Conservation (phyloP, 2,888 invertebrate species). For the Melieria crassipennis region DNA sequence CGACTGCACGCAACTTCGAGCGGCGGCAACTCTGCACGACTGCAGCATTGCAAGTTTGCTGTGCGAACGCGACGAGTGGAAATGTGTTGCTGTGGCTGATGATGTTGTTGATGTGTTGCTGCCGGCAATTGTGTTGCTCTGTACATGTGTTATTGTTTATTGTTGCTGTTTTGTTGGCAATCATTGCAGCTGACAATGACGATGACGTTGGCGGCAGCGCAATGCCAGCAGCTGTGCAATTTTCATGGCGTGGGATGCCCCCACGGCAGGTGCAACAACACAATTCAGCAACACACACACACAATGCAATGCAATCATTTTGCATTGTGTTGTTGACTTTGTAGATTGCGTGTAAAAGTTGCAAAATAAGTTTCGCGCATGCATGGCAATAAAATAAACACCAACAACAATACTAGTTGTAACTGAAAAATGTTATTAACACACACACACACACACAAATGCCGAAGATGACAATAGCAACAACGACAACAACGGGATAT, state of each 20-base stretch:
- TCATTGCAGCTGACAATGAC: slow-evolving; percentile 29
- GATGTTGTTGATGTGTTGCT: slow-evolving; percentile 12
- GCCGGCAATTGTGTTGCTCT: slow-evolving; percentile 14
- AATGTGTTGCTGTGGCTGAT: slow-evolving; percentile 1
- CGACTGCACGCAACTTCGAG: too few relatives aligned
- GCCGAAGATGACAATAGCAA: too few relatives aligned
- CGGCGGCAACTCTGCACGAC: too few relatives aligned
- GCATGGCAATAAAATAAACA: neutral
- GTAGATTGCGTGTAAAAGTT: neutral
- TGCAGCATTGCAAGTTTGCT: too few relatives aligned
- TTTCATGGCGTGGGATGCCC: neutral
- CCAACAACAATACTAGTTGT: too few relatives aligned
- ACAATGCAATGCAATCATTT: neutral
- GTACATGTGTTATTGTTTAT: slow-evolving; percentile 2
- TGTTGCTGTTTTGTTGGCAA: slow-evolving; percentile 6
- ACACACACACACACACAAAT: neutral
- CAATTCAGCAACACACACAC: neutral
- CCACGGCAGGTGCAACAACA: neutral
- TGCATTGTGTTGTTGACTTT: slow-evolving; percentile 4
- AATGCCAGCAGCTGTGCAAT: slow-evolving; percentile 8
- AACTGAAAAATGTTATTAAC: too few relatives aligned
- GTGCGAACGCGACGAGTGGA: too few relatives aligned
- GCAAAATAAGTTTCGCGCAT: slow-evolving; percentile 12
- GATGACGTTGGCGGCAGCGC: slow-evolving; percentile 27
- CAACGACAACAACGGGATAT: too few relatives aligned